Base-by-base conservation (phyloP, 2,888 invertebrate genomes). In the Altica lythri region DNA sequence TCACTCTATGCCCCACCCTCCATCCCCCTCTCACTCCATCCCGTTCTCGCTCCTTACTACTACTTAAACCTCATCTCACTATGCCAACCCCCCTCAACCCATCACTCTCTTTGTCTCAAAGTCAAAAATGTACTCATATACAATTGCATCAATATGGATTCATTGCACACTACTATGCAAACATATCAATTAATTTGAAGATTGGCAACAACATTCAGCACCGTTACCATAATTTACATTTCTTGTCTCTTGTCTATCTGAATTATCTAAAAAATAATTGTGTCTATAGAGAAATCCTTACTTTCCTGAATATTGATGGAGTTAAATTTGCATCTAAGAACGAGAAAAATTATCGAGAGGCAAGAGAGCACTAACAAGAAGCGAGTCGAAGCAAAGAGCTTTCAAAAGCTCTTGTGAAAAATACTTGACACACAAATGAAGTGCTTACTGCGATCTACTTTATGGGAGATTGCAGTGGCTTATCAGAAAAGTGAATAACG, bases 361-460 rank as follows among this genome's bases (percentile, higher is more conserved):
- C 29, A 34, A 30, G 18, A 48, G 48, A 48, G 38, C 48, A 48
- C 48, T 48, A 48, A 48, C 48, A 48, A 48, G 48, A 48, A 48
- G 40, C 48, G 48, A 48, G 48, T 48, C 30, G 38, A 40, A 19
- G 38, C 29, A 40, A 48, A 40, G 40, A 40, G 38, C 29, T 48
- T 38, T 40, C 37, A 40, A 48, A 48, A 48, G 48, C 48, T 30
- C 48, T 38, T 27, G 29, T 30, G 30, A 48, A 48, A 48, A 38
- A 48, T 38, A 48, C 48, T 48, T 48, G 48, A 48, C 48, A 48
- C 40, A 48, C 40, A 48, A 40, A 48, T 48, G 48, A 48, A 48
- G 48, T 48, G 48, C 48, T 48, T 38, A 38, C 38, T 48, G 48
- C 48, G 48, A 48, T 48, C 48, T 35, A 47, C 47, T 48, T 38